phyloP scores from a whole-genome alignment of 2,113 vertebrate genomes.

The Erythrolamprus reginae region DNA sequence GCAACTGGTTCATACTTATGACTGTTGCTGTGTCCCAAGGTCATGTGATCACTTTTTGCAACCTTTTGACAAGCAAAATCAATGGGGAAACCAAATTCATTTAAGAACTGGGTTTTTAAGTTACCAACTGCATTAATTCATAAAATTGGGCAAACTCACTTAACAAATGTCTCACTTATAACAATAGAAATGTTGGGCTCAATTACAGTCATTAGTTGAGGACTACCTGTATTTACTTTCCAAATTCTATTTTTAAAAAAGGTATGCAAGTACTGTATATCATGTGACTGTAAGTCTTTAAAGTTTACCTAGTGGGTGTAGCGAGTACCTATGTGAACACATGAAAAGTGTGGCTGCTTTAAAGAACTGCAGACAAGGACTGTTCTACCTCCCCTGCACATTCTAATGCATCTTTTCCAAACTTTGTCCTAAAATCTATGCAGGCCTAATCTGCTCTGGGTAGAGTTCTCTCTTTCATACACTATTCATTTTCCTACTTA shows the following conservation, averaged over 20 bases:
- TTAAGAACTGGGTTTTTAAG: too few relatives aligned
- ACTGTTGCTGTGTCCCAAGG: too few relatives aligned
- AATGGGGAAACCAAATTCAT: too few relatives aligned
- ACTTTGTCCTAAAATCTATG: not conserved
- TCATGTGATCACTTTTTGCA: too few relatives aligned
- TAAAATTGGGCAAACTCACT: too few relatives aligned
- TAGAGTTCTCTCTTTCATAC: not conserved
- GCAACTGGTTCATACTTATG: too few relatives aligned
- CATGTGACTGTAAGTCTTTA: not conserved
- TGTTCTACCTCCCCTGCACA: not conserved
- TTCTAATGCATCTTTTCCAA: not conserved
- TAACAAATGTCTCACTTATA: too few relatives aligned
- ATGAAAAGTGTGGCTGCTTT: not conserved
- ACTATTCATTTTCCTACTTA: not conserved
- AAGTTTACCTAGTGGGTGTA: not conserved
- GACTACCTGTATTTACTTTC: not conserved
- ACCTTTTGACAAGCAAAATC: too few relatives aligned
- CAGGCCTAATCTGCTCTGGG: not conserved
- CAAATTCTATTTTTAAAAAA: not conserved
- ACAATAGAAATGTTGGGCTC: too few relatives aligned
- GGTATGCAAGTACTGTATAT: not conserved
- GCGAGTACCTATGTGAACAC: not conserved
- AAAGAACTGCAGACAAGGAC: not conserved
- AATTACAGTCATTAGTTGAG: too few relatives aligned
- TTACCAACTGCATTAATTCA: too few relatives aligned